Evolutionary conservation across 2,888 invertebrate genomes (phyloP).

Genomic region (Drosophila lacicola): DNA sequence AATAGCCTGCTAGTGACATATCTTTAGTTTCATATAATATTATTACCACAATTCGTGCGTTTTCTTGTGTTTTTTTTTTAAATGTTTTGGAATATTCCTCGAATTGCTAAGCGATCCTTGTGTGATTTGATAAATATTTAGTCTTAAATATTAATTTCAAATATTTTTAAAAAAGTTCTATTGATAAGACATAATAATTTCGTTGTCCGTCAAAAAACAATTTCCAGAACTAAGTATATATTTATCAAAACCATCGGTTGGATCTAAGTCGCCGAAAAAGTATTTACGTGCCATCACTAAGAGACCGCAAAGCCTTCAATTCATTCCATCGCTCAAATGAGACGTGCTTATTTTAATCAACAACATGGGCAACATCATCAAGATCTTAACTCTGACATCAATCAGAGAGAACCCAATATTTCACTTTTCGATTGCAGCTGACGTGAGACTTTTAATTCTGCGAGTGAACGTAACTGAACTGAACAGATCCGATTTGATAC

Average conservation of each 20-base stretch:
- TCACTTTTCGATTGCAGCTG: constrained; percentile 33
- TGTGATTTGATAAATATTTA: too few relatives aligned
- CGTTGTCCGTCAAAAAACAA: too few relatives aligned
- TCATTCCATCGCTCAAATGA: constrained; percentile 26
- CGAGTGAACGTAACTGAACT: constrained; percentile 13
- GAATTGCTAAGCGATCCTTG: too few relatives aligned
- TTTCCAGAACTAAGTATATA: too few relatives aligned
- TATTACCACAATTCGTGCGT: too few relatives aligned
- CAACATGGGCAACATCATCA: constrained; percentile 24
- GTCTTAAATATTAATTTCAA: too few relatives aligned
- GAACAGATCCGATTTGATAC: constrained; percentile 14
- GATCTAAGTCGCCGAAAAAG: not conserved
- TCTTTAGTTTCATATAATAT: too few relatives aligned
- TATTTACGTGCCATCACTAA: constrained; percentile 33
- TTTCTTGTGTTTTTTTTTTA: too few relatives aligned
- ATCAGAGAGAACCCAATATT: constrained; percentile 43
- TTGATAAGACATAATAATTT: too few relatives aligned
- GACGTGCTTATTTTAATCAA: constrained; percentile 46
- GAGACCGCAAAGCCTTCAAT: constrained; percentile 19
- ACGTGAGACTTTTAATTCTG: constrained; percentile 38
- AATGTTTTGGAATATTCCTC: too few relatives aligned
- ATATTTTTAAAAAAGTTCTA: too few relatives aligned
- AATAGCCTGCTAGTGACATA: too few relatives aligned
- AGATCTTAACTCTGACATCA: constrained; percentile 47
- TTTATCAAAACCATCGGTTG: not conserved